phyloP scores from a whole-genome alignment of 1,140 invertebrate species.

The Caenorhabditis remanei region DNA sequence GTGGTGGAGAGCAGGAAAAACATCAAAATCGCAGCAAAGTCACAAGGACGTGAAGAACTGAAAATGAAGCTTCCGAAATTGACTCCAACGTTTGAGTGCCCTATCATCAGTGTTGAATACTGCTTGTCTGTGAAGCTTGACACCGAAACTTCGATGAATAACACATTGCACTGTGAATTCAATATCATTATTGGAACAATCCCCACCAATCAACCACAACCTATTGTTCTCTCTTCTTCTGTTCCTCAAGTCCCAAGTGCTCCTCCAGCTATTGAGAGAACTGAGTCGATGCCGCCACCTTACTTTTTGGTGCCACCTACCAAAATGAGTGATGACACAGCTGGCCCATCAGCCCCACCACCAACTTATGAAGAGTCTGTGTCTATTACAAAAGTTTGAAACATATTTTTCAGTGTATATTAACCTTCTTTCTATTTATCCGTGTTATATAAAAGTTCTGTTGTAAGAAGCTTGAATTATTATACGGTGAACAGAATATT shows the following conservation, averaged over 20 bases:
- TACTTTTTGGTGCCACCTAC: neutral
- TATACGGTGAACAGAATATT: too few relatives aligned
- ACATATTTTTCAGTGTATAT: too few relatives aligned
- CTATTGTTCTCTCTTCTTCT: too few relatives aligned
- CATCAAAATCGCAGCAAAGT: neutral
- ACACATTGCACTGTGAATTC: neutral
- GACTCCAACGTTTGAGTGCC: neutral
- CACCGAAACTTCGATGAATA: neutral
- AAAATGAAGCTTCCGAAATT: neutral
- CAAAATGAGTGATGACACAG: neutral
- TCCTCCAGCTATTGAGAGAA: neutral
- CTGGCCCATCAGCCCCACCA: neutral
- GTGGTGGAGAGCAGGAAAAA: neutral
- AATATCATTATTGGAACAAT: neutral
- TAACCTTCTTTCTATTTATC: too few relatives aligned
- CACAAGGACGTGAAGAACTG: neutral
- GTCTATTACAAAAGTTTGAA: neutral
- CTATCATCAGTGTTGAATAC: neutral
- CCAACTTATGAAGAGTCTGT: neutral
- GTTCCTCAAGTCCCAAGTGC: neutral
- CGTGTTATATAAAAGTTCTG: too few relatives aligned
- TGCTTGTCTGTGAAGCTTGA: neutral
- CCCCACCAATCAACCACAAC: too few relatives aligned
- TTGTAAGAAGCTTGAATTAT: too few relatives aligned
- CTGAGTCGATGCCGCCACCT: neutral